Evolutionary conservation across 2,888 invertebrate genomes (phyloP).

Genomic region (Lucinisca nassula): DNA sequence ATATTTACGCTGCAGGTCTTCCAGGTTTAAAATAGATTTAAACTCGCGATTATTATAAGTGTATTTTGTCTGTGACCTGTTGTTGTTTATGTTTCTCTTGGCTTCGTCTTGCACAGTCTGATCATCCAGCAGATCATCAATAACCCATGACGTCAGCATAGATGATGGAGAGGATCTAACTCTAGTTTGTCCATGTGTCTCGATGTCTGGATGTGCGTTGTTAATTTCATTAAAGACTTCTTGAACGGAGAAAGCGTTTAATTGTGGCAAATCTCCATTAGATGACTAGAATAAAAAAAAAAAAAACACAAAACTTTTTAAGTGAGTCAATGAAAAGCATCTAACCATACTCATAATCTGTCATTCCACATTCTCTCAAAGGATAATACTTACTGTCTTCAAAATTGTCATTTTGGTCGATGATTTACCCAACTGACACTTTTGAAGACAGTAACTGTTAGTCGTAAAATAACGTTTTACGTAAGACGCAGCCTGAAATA

Average conservation of each 20-base stretch:
- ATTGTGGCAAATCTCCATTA: slow-evolving; percentile 21
- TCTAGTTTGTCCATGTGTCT: neutral
- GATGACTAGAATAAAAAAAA: slow-evolving; percentile 18
- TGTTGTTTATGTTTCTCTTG: neutral
- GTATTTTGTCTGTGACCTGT: neutral
- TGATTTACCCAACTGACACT: too few species aligned
- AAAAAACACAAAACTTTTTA: too few species aligned
- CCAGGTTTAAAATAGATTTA: neutral
- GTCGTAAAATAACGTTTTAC: too few species aligned
- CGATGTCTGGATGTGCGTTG: neutral
- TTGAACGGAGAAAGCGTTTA: neutral
- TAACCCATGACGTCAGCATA: slow-evolving; percentile 55
- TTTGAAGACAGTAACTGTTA: too few species aligned
- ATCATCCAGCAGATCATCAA: slow-evolving; percentile 46
- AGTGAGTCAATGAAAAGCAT: too few species aligned
- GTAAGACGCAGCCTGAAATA: too few species aligned
- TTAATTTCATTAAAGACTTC: slow-evolving; percentile 13
- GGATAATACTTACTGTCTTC: too few species aligned
- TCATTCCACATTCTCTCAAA: too few species aligned
- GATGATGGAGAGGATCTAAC: slow-evolving; percentile 33
- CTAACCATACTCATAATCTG: too few species aligned
- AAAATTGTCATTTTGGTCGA: too few species aligned
- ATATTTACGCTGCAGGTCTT: neutral
- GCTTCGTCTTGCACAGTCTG: neutral
- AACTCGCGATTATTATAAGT: neutral